These are phyloP conservation scores for Spinibarbus caldwelli DNA, from an alignment of 2,797 vertebrate species.

Conservation along the genomic window DNA sequence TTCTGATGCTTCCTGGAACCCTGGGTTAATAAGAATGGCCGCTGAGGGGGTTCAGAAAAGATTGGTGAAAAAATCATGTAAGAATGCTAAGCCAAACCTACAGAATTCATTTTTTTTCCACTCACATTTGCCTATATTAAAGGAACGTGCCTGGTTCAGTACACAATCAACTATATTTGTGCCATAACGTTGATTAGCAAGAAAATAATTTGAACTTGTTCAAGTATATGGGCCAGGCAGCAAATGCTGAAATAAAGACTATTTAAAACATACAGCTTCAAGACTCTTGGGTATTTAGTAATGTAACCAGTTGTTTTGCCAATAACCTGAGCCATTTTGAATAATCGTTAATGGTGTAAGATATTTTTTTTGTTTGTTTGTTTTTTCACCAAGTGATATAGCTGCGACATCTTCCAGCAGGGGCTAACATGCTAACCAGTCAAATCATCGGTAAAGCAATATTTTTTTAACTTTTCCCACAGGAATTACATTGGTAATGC, in stretches of 20 bases:
- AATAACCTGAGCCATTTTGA: not conserved
- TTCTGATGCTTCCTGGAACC: slow-evolving; percentile 45
- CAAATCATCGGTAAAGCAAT: not conserved
- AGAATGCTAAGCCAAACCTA: slow-evolving; percentile 1
- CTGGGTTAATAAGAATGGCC: slow-evolving; percentile 56
- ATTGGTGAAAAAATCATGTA: not conserved
- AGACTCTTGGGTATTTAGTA: not conserved
- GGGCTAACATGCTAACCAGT: not conserved
- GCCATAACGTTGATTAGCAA: not conserved
- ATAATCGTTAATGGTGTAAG: not conserved
- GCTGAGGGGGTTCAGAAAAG: slow-evolving; percentile 14
- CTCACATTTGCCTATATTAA: slow-evolving; percentile 36
- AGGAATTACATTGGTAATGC: too few species aligned
- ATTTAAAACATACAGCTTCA: too few species aligned
- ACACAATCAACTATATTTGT: not conserved
- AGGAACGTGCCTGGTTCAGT: not conserved
- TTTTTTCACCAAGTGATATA: not conserved
- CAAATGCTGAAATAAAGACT: not conserved
- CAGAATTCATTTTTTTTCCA: slow-evolving; percentile 37
- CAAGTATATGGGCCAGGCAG: too few species aligned
- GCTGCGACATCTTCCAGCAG: not conserved
- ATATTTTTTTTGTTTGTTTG: not conserved
- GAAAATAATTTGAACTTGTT: not conserved
- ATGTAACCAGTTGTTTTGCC: not conserved
- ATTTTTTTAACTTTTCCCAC: not conserved